phyloP scores from a whole-genome alignment of 2,888 invertebrate species.

The Gymnoscelis rufifasciata region DNA sequence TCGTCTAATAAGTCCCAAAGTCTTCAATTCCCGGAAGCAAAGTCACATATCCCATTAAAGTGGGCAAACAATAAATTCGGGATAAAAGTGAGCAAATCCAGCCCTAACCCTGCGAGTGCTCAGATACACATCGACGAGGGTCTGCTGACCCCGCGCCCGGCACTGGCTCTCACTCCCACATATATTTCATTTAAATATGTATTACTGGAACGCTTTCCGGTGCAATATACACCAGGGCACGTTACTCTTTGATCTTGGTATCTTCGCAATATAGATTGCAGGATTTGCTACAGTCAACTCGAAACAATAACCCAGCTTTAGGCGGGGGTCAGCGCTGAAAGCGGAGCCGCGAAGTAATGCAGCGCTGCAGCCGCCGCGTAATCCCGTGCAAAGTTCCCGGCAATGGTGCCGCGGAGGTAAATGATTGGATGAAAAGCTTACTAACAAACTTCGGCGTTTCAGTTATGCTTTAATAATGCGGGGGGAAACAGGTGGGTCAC shows the following conservation, averaged over 20 bases:
- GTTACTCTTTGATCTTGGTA: constrained; percentile 1
- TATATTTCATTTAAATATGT: no score
- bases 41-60: constrained; percentile 23
- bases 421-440: constrained; percentile 24
- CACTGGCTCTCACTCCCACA: no score
- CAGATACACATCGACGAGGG: constrained; percentile 30
- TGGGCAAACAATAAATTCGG: constrained; percentile 48
- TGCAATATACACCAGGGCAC: no score
- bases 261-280: neutral
- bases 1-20: constrained; percentile 7
- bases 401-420: constrained; percentile 19
- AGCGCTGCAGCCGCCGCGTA: constrained; percentile 18
- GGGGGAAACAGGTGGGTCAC: neutral
- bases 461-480: constrained; percentile 7
- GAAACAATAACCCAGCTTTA: constrained; percentile 13
- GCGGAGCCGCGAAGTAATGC: constrained; percentile 16
- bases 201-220: no score
- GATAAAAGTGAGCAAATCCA: constrained; percentile 51
- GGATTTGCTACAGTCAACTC: neutral
- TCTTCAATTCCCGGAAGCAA: constrained; percentile 16
- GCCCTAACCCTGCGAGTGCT: constrained; percentile 25
- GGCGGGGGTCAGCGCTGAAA: constrained; percentile 14
- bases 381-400: constrained; percentile 18
- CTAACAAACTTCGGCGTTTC: constrained; percentile 13
- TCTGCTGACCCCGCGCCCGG: constrained; percentile 15